phyloP scores from a whole-genome alignment of 2,113 vertebrate species.

The Holacanthus passer region DNA sequence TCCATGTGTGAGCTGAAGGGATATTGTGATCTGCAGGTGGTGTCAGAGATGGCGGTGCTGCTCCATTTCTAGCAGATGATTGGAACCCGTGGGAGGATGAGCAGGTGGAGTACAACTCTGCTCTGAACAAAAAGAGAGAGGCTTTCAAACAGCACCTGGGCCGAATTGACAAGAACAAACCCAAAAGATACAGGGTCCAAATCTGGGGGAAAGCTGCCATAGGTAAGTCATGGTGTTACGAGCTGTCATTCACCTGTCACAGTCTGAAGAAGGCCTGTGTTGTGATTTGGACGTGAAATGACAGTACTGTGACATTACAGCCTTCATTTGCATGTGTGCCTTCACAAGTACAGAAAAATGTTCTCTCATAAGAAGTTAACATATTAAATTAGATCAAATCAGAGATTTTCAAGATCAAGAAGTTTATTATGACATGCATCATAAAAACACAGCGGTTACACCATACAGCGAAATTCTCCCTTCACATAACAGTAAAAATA shows the following conservation, averaged over 20 bases:
- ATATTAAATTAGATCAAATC: background rate
- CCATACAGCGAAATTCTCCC: too few species aligned
- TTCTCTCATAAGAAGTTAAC: background rate
- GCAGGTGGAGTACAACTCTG: slow-evolving; percentile 84
- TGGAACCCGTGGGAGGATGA: slow-evolving; percentile 99
- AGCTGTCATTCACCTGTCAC: background rate
- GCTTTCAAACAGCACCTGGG: slow-evolving; percentile 84
- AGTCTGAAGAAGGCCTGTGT: background rate
- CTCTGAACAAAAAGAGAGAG: slow-evolving; percentile 85
- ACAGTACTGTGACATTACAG: background rate
- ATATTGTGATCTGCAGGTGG: slow-evolving; percentile 66
- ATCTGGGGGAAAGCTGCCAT: slow-evolving; percentile 98
- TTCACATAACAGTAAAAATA: too few species aligned
- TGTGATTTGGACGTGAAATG: background rate
- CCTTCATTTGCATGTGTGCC: background rate
- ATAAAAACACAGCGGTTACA: too few species aligned
- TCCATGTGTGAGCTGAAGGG: accelerated
- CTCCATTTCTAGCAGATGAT: slow-evolving; percentile 80
- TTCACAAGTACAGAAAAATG: background rate
- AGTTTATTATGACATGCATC: too few species aligned
- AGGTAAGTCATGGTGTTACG: slow-evolving; percentile 81
- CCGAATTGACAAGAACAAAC: slow-evolving; percentile 81
- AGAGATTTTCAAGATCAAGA: background rate
- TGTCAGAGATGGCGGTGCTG: slow-evolving; percentile 66
- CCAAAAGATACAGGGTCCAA: slow-evolving; percentile 88